Evolutionary conservation across 2,113 vertebrate genomes (phyloP), one percentile per base, ranked within the genome.

Genomic region (Eurystomus gularis): DNA sequence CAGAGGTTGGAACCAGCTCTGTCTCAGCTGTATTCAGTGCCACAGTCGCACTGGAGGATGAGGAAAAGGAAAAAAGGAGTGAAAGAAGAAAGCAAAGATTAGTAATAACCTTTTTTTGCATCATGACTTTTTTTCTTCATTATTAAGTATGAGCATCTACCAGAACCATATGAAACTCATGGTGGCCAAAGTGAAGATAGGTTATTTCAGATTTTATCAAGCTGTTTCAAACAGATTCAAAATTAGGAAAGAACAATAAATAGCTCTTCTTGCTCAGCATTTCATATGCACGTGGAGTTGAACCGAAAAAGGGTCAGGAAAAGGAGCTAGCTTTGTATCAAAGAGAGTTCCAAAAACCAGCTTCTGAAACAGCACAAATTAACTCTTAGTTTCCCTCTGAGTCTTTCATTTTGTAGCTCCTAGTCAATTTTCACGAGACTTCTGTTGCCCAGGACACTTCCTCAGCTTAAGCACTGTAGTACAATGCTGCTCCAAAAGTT

Each of bases 1-100:
- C 64, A 72, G 64, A n/a, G 57, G 15, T 29, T 92, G 86, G 82
- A 96, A 96, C 17, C 77, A 88, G 52, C 76, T 86, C 93, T 78
- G 71, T 78, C 60, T 93, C 60, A 94, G 66, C 73, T 80, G 17
- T 55, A 65, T 72, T 94, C 71, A 75, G 66, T 42, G 76, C 51
- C 79, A 93, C n/a, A 90, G 75, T 72, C 60, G 48, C 39, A 49
- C 1, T 51, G 48, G 60, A 90, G 17, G 17, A 52, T 76, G 68
- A 92, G 68, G 48, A 86, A 94, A 89, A 40, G 28, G 23, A 37
- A 57, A 88, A 91, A 93, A 77, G 7, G 18, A 70, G 7, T 35
- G 60, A 58, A 80, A 70, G 71, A 75, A 88, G 60, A 93, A 84
- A 90, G 13, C 13, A 65, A 72, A 52, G 1, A 40, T 46, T 46